Evolutionary conservation across 2,888 invertebrate species (phyloP), one percentile per base, ranked within the genome.

Genomic region (Mycogona germanica): DNA sequence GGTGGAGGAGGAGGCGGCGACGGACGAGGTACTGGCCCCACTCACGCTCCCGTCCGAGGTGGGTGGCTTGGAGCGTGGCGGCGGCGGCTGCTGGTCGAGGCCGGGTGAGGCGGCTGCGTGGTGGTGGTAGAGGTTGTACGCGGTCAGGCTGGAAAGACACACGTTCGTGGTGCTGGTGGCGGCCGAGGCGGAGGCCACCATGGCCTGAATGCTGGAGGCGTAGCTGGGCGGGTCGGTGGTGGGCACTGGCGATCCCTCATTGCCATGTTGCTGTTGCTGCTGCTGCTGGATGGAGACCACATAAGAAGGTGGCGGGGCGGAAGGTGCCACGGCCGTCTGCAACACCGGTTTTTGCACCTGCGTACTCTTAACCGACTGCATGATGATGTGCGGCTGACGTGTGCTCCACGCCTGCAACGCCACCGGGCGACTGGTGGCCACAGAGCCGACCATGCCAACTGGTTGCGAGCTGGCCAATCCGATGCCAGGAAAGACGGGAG

Each of bases 291-390:
- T 21, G 37, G 57, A 19, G 25, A 51, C 17, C 30, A 60, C 50
- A 57, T 42, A 56, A 9, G 55, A 37, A 6, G 56, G 56, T 52
- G 78, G 78, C 2, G 86, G 86, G 14, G 85, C 80, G 26, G 84
- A 81, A 1, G 92, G 92, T n/a, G 88, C 92, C 47, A 91, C 87
- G 9, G 95, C 95, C 17, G 92, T 95, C 72, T 95, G 95, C 59
- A 93, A 73, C 28, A 92, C 82, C 0, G 95, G 95, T 68, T 93
- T 95, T 67, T 91, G 91, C 37, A 91, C 92, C 70, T 92, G 91
- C 19, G 91, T 91, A 73, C 91, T 91, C 69, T 89, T 89, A 19
- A 95, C 95, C 29, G 91, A 88, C 69, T 93, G 92, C 91, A 93
- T 95, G 59, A 95, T 92, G 60, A 95, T 87, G 6, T 92, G 91